Evolutionary conservation across 2,113 vertebrate genomes (phyloP).

Genomic region (Coturnix japonica): DNA sequence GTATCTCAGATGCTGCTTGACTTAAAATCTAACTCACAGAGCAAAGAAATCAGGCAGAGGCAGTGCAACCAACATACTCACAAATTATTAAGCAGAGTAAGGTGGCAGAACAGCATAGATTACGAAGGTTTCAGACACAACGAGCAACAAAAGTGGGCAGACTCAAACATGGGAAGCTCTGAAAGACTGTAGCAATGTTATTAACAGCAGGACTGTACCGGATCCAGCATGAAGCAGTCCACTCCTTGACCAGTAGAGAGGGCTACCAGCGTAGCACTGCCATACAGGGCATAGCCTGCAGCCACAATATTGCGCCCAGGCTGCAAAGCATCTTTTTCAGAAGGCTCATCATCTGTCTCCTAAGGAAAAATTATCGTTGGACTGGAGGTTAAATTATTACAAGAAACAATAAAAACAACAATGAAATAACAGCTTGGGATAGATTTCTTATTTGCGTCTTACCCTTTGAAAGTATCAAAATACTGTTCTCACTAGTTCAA

Average conservation of each 20-base stretch:
- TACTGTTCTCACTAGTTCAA: not conserved
- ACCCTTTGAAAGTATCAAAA: not conserved
- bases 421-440: not conserved
- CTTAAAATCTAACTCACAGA: not conserved
- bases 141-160: not conserved
- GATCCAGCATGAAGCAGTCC: slow-evolving; percentile 96
- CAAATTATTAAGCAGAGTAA: not conserved
- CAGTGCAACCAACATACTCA: not conserved
- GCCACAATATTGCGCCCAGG: slow-evolving; percentile 89
- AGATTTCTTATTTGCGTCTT: not conserved
- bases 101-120: rapidly evolving
- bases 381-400: not conserved
- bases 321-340: slow-evolving; percentile 90
- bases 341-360: slow-evolving; percentile 83
- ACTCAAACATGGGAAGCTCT: not conserved
- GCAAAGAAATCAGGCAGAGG: not conserved
- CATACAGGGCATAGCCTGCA: slow-evolving; percentile 94
- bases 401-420: not conserved
- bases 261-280: slow-evolving; percentile 93
- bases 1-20: not conserved
- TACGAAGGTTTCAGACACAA: not conserved
- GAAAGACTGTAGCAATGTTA: not conserved
- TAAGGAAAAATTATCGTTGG: slow-evolving; percentile 32
- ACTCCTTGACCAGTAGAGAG: slow-evolving; percentile 92
- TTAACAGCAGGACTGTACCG: slow-evolving; percentile 77